Conservation (phyloP, 2,113 vertebrate genomes). For the Carassius gibelio region DNA sequence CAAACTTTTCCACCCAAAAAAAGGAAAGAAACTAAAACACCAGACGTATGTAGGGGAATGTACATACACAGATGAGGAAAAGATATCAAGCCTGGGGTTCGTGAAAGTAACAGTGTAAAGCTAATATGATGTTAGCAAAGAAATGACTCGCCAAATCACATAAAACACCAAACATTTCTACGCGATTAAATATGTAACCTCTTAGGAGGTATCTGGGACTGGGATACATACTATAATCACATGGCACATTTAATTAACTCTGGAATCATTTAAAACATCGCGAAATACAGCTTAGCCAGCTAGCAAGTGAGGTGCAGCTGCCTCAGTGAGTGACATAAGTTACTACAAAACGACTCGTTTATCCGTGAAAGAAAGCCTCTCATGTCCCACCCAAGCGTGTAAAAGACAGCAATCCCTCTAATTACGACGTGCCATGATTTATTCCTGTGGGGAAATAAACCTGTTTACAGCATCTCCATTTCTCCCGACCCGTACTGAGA, state of each 20-base stretch:
- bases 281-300: conserved; percentile 31
- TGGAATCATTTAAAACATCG: background rate
- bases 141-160: background rate
- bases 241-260: background rate
- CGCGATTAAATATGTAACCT: background rate
- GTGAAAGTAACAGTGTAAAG: background rate
- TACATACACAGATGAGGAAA: background rate
- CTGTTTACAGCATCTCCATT: conserved; percentile 65
- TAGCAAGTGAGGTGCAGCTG: conserved; percentile 39
- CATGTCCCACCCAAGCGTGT: background rate
- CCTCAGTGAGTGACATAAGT: conserved; percentile 25
- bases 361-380: background rate
- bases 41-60: background rate
- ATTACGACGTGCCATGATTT: background rate
- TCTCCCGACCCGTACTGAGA: conserved; percentile 69
- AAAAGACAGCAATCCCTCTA: background rate
- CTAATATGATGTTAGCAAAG: conserved; percentile 12
- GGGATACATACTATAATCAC: background rate
- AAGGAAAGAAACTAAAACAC: background rate
- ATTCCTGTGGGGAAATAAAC: conserved; percentile 52
- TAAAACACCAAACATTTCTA: background rate
- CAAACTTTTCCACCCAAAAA: background rate
- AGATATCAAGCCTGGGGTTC: background rate
- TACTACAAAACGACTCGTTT: conserved; percentile 10
- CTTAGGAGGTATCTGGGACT: background rate